phyloP scores from a whole-genome alignment of 2,113 vertebrate species.

The Microcebus jonahi region DNA sequence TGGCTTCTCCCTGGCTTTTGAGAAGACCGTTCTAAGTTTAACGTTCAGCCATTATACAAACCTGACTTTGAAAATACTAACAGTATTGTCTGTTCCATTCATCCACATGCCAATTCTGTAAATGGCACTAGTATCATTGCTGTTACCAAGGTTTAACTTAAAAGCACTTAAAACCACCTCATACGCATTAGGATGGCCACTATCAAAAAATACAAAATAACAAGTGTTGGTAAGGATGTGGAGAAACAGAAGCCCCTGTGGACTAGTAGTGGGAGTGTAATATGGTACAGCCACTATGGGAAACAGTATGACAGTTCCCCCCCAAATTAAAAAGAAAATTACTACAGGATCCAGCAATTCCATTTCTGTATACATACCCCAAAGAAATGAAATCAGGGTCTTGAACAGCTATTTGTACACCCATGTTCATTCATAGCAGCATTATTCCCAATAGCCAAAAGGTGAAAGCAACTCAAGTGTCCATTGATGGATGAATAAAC shows the following conservation, averaged over 20 bases:
- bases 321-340: background rate
- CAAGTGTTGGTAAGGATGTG: background rate
- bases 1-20: background rate
- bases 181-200: background rate
- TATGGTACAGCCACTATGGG: background rate
- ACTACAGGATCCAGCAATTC: background rate
- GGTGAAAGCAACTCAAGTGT: background rate
- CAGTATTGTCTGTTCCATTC: background rate
- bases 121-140: background rate
- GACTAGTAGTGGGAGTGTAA: background rate
- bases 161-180: background rate
- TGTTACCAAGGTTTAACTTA: background rate
- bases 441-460: background rate
- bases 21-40: background rate
- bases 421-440: background rate
- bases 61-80: background rate
- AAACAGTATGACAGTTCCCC: background rate
- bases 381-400: background rate
- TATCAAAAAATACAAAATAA: background rate
- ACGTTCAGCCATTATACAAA: background rate
- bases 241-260: background rate
- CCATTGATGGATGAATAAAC: background rate
- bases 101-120: background rate
- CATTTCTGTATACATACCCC: background rate
- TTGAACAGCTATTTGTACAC: background rate